phyloP scores from a whole-genome alignment of 1,140 invertebrate genomes.

The Polypedilum pembai region DNA sequence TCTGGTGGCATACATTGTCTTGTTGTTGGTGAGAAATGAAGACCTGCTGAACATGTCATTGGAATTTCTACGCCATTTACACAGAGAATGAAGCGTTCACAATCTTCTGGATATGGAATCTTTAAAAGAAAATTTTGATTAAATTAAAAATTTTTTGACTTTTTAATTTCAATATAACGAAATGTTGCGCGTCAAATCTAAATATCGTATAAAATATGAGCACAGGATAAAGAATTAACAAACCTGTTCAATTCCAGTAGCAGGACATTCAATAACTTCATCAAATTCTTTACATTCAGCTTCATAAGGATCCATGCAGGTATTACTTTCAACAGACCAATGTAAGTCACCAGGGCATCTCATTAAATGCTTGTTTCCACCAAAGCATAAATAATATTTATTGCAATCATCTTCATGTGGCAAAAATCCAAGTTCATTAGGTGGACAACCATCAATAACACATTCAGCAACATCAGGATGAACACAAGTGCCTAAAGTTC shows the following conservation, averaged over 20 bases:
- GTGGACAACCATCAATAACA: not conserved
- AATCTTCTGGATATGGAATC: not conserved
- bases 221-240: too few relatives aligned
- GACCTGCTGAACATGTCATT: not conserved
- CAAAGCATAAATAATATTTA: conserved; percentile 1
- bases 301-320: not conserved
- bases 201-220: too few relatives aligned
- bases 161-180: too few relatives aligned
- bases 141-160: too few relatives aligned
- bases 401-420: conserved; percentile 11
- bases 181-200: too few relatives aligned
- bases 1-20: not conserved
- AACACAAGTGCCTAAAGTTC: not conserved
- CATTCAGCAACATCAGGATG: conserved; percentile 23
- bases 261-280: conserved; percentile 1
- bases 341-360: not conserved
- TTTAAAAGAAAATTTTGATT: too few relatives aligned
- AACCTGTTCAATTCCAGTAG: not conserved
- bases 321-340: not conserved
- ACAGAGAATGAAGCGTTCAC: not conserved
- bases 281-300: not conserved
- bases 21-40: not conserved
- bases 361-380: not conserved
- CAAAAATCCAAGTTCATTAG: not conserved
- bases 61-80: not conserved